These are phyloP conservation scores for Papilio demoleus DNA, from an alignment of 2,888 invertebrate genomes.

Conservation along the genomic window DNA sequence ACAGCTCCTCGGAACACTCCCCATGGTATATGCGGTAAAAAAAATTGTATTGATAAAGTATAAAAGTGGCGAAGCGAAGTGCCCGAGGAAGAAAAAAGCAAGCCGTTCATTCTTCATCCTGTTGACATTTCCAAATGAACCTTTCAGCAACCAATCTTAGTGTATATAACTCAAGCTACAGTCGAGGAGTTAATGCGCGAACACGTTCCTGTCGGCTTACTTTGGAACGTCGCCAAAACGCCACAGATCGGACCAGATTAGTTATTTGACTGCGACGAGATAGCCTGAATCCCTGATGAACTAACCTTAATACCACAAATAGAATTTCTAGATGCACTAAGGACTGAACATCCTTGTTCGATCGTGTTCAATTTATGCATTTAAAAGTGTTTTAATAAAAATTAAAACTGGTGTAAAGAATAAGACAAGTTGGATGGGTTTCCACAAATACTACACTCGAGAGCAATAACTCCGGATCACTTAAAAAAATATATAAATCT, in stretches of 20 bases:
- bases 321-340: background rate
- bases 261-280: conserved; percentile 38
- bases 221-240: conserved; percentile 36
- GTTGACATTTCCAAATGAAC: conserved; percentile 16
- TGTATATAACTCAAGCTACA: conserved; percentile 9
- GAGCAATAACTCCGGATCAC: too few relatives aligned
- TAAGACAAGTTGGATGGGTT: too few relatives aligned
- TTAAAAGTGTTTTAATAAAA: too few relatives aligned
- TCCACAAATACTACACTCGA: too few relatives aligned
- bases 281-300: conserved; percentile 34
- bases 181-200: conserved; percentile 37
- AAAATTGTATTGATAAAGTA: background rate
- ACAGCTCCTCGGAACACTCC: too few relatives aligned
- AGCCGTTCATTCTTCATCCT: background rate
- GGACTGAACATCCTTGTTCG: background rate
- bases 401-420: too few relatives aligned
- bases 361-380: too few relatives aligned
- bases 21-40: too few relatives aligned
- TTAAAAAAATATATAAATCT: too few relatives aligned
- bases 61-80: background rate
- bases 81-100: too few relatives aligned
- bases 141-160: background rate
- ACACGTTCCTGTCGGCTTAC: conserved; percentile 34
- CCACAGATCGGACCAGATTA: conserved; percentile 39
- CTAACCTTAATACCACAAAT: conserved; percentile 21